phyloP scores from a whole-genome alignment of 2,113 vertebrate genomes.

The Pimephales promelas region DNA sequence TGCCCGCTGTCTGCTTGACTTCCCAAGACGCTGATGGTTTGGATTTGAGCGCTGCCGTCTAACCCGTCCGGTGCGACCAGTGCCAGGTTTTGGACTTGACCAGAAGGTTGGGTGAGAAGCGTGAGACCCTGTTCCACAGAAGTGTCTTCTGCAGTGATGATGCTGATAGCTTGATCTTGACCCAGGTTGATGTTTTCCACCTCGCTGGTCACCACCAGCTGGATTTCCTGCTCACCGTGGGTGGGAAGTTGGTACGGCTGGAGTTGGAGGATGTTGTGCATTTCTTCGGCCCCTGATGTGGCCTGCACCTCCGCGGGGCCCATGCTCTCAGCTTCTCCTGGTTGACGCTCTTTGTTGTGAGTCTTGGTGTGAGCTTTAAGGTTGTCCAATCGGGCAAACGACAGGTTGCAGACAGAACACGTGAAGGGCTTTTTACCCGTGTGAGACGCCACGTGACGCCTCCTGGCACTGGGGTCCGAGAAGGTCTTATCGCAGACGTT shows the following conservation, averaged over 20 bases:
- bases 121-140: slow-evolving; percentile 76
- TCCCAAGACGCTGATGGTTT: slow-evolving; percentile 81
- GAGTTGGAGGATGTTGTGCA: slow-evolving; percentile 82
- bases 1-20: slow-evolving; percentile 75
- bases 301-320: slow-evolving; percentile 7
- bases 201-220: slow-evolving; percentile 85
- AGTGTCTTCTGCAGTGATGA: slow-evolving; percentile 74
- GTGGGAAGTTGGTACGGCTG: slow-evolving; percentile 87
- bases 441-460: slow-evolving; percentile 91
- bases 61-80: slow-evolving; percentile 79
- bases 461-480: slow-evolving; percentile 90
- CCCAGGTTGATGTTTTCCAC: slow-evolving; percentile 86
- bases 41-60: slow-evolving; percentile 76
- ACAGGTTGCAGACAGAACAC: slow-evolving; percentile 86
- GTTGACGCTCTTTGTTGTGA: slow-evolving; percentile 84
- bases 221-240: slow-evolving; percentile 86
- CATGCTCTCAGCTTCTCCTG: slow-evolving; percentile 49
- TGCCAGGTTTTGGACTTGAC: slow-evolving; percentile 81
- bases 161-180: slow-evolving; percentile 85
- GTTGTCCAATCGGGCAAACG: slow-evolving; percentile 93
- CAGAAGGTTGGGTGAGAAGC: slow-evolving; percentile 80
- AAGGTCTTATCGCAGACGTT: slow-evolving; percentile 89
- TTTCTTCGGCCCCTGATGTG: slow-evolving; percentile 67
- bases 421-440: slow-evolving; percentile 92
- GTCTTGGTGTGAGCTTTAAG: slow-evolving; percentile 90